Conservation (phyloP, 2,797 vertebrate species). For the Eospalax fontanierii region DNA sequence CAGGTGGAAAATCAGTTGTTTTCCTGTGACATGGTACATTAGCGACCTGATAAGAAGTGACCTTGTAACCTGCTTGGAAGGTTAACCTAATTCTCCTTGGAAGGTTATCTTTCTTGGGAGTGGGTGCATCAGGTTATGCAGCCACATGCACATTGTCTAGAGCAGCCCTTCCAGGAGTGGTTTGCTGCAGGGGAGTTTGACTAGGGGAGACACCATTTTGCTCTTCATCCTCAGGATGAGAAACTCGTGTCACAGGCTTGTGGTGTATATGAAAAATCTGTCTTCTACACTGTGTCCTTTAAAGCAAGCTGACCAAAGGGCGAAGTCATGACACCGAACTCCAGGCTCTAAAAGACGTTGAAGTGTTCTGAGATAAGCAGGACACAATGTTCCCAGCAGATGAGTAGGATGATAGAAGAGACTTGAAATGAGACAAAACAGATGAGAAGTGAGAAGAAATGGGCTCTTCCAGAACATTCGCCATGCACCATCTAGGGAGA, state of each 20-base stretch:
- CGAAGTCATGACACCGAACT: too few relatives aligned
- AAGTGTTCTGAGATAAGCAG: background rate
- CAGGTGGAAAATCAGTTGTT: background rate
- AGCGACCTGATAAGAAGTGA: too few relatives aligned
- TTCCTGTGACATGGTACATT: background rate
- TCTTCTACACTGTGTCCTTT: background rate
- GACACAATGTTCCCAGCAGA: background rate
- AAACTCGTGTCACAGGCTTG: background rate
- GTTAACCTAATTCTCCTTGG: background rate
- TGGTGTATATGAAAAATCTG: background rate
- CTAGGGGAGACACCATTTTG: too few relatives aligned
- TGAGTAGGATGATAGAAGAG: background rate
- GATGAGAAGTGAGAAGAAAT: background rate
- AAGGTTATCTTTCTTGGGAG: background rate
- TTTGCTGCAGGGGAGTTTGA: fast-evolving
- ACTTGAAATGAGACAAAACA: background rate
- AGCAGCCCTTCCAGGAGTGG: background rate
- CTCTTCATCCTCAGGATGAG: background rate
- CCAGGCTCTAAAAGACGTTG: background rate
- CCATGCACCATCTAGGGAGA: fast-evolving
- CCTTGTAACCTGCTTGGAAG: too few relatives aligned
- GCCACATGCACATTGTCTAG: background rate
- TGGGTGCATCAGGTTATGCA: background rate
- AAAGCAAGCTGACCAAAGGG: background rate
- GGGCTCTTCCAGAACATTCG: background rate